Evolutionary conservation across 1,140 invertebrate genomes (phyloP).

Genomic region (Aphaenogaster rudis): DNA sequence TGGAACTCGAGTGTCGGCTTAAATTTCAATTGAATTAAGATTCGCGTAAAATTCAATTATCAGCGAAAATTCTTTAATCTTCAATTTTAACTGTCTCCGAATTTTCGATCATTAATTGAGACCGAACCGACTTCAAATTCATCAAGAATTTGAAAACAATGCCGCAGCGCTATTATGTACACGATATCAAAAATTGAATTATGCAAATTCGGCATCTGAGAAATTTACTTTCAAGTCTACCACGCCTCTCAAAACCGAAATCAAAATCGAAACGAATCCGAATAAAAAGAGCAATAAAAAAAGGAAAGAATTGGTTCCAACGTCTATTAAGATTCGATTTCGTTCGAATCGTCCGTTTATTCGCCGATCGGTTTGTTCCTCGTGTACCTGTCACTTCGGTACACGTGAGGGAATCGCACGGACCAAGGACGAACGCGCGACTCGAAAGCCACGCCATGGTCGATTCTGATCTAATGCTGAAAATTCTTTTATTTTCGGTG

Average conservation of each 20-base stretch:
- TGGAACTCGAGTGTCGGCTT: not conserved
- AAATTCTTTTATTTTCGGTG: conserved; percentile 85
- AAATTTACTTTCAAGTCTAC: not conserved
- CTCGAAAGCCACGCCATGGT: conserved; percentile 36
- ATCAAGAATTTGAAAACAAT: conserved; percentile 8
- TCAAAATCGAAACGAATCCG: not conserved
- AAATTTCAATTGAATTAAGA: conserved; percentile 13
- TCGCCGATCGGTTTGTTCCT: not conserved
- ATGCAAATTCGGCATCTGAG: not conserved
- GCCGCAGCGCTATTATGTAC: not conserved
- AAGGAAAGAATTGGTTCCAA: not conserved
- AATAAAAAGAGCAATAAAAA: not conserved
- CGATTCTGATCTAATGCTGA: conserved; percentile 75
- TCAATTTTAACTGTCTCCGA: not conserved
- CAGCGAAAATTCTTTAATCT: not conserved
- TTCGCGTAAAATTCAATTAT: not conserved
- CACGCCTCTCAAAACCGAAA: not conserved
- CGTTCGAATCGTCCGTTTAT: not conserved
- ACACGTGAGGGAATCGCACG: conserved; percentile 12
- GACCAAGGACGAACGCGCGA: conserved; percentile 41
- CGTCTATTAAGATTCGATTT: conserved; percentile 9
- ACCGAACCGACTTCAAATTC: not conserved
- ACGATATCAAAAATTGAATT: not conserved
- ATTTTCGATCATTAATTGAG: conserved; percentile 17
- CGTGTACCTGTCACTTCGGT: conserved; percentile 32